Base-by-base conservation (phyloP, 2,113 vertebrate genomes). In the Pelobates fuscus region DNA sequence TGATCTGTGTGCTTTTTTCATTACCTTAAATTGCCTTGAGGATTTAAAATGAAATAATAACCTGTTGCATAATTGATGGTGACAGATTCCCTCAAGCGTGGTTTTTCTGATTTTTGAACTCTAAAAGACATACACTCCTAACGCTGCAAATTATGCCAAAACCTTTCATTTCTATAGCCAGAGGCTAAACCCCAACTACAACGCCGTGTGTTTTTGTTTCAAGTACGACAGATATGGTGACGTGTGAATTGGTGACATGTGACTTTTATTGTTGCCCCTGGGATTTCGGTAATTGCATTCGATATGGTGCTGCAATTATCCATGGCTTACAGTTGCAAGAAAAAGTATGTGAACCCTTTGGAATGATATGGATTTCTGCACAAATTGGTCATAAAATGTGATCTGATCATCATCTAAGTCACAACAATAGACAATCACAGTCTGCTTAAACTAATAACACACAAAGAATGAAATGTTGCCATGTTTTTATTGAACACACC, bases 21-120 rank as follows among this genome's bases (percentile, higher is more conserved):
- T 4, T 27, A 15, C 58, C 25, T 27, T 60, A 25, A n/a, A 21
- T 63, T 29, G 18, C 62, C 62, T 11, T 65, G 37, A n/a, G 62
- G 20, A 12, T 65, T 43, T 2, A 65, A n/a, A 23, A 43, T 23
- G 12, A 65, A 65, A 43, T 64, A 65, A 65, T 65, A 24, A 23
- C 30, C 21, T 29, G 20, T 65, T 63, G 60, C 7, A 11, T 65
- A 65, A 43, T 43, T 65, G 32, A 41, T 43, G 62, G 32, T 64
- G 62, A 64, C 62, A 64, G 62, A 43, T 65, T 65, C 62, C 62
- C 62, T 29, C 62, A 65, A 43, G 62, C 30, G 17, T 65, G 32
- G 3, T 37, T 41, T 43, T 17, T 23, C 8, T 65, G 32, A 65
- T 23, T 65, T 65, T n/a, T 43, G 37, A 65, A 17, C 17, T 65